Base-by-base conservation (phyloP, 2,888 invertebrate species). In the Microchrysa polita region DNA sequence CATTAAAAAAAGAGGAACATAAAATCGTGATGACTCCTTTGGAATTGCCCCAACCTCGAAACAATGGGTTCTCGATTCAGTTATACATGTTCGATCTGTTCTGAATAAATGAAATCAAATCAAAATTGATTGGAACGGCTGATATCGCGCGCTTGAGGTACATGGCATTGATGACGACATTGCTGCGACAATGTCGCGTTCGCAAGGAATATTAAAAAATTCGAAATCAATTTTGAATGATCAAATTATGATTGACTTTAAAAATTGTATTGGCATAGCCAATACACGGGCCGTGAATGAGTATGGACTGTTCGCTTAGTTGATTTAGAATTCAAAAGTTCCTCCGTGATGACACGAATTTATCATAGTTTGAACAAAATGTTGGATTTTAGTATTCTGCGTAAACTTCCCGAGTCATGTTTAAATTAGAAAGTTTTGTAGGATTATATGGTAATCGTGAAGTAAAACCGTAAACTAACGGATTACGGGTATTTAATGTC, bases 31-130 rank as follows among this genome's bases (percentile, higher is more conserved):
- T 57, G 18, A 55, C 40, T 44, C 23, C 40, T 34, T 22, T 14
- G 10, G 42, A 5, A n/a, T n/a, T n/a, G n/a, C n/a, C n/a, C n/a
- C 65, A 18, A 48, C n/a, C n/a, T 20, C n/a, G 57, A 69, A 55
- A 69, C 55, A 69, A 69, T 40, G 42, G 42, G 23, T 34, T 34
- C 27, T 34, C 4, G 42, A 27, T 57, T 18, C 55, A 40, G 55
- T 69, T 69, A n/a, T n/a, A 42, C 69, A 55, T 20, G 55, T 42
- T 69, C 20, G n/a, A 55, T 40, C 69, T 69, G 40, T 55, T 69
- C 34, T 55, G 69, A 69, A 69, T 69, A 57, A 55, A 40, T 10
- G 9, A 44, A 44, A 44, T 55, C 40, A 55, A 69, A 34, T 34
- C 27, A 7, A 34, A 34, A 57, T 67, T 57, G 55, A 55, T 69